Conservation (phyloP, 2,888 invertebrate species). For the Hermaeophaga mercurialis region DNA sequence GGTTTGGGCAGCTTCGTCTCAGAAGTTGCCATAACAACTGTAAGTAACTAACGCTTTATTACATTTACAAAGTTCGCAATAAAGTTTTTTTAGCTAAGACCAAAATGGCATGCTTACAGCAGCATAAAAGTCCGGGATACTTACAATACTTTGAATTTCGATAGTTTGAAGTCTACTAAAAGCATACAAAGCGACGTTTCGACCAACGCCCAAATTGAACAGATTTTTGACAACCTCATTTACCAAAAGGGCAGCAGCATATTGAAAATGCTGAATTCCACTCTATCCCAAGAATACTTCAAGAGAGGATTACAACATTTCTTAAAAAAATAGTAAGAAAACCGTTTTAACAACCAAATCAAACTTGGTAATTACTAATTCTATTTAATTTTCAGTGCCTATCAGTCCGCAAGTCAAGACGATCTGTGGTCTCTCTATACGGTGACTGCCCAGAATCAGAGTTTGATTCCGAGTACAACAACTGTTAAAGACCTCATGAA, state of each 20-base stretch:
- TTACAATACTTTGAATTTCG: slow-evolving; percentile 62
- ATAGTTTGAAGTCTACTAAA: slow-evolving; percentile 63
- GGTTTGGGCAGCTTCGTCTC: slow-evolving; percentile 73
- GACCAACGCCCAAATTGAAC: slow-evolving; percentile 64
- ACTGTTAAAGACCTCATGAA: slow-evolving; percentile 69
- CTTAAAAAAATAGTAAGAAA: slow-evolving; percentile 62
- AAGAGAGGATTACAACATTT: slow-evolving; percentile 61
- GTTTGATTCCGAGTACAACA: slow-evolving; percentile 54
- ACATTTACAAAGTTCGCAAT: neutral
- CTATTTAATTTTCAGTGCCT: slow-evolving; percentile 58
- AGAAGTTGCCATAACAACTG: slow-evolving; percentile 62
- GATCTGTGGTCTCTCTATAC: slow-evolving; percentile 69
- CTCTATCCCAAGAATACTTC: slow-evolving; percentile 61
- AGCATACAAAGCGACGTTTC: slow-evolving; percentile 61
- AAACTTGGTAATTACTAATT: neutral
- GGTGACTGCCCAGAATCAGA: slow-evolving; percentile 44
- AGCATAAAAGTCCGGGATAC: slow-evolving; percentile 61
- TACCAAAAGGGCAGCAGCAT: slow-evolving; percentile 61
- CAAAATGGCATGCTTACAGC: slow-evolving; percentile 63
- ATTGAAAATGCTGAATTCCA: slow-evolving; percentile 66
- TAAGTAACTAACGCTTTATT: slow-evolving; percentile 48
- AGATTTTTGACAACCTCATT: slow-evolving; percentile 62
- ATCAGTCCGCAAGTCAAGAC: slow-evolving; percentile 67
- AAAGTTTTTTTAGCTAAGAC: slow-evolving; percentile 59
- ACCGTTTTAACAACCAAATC: neutral